Conservation (phyloP, 2,888 invertebrate species). For the Fragum fragum region DNA sequence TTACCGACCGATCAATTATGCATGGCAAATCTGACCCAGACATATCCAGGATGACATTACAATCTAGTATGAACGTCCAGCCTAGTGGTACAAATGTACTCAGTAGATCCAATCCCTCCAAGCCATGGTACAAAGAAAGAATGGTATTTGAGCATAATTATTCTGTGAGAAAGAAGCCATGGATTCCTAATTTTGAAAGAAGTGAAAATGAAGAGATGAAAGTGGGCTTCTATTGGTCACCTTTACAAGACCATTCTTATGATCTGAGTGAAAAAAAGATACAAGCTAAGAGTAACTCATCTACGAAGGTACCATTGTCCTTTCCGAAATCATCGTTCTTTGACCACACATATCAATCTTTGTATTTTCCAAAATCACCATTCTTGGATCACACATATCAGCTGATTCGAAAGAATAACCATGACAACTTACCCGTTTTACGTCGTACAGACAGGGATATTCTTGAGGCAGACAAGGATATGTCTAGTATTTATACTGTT, state of each 20-base stretch:
- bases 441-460: no score
- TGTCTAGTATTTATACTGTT: no score
- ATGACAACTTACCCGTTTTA: no score
- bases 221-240: neutral
- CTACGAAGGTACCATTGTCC: no score
- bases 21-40: slow-evolving; percentile 63
- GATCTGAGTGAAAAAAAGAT: slow-evolving; percentile 33
- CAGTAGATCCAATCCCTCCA: neutral
- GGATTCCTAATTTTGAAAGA: no score
- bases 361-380: slow-evolving; percentile 49
- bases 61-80: slow-evolving; percentile 10
- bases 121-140: neutral
- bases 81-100: neutral
- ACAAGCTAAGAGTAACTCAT: neutral
- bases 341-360: neutral
- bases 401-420: neutral
- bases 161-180: neutral
- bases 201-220: no score
- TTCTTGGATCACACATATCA: slow-evolving; percentile 65
- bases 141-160: slow-evolving; percentile 10
- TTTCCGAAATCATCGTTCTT: neutral
- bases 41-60: slow-evolving; percentile 59
- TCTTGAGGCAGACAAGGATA: no score
- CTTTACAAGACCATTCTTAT: slow-evolving; percentile 51
- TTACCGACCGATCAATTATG: slow-evolving; percentile 47